Base-by-base conservation (phyloP, 2,888 invertebrate species). In the Cataglyphis rosenhaueri region DNA sequence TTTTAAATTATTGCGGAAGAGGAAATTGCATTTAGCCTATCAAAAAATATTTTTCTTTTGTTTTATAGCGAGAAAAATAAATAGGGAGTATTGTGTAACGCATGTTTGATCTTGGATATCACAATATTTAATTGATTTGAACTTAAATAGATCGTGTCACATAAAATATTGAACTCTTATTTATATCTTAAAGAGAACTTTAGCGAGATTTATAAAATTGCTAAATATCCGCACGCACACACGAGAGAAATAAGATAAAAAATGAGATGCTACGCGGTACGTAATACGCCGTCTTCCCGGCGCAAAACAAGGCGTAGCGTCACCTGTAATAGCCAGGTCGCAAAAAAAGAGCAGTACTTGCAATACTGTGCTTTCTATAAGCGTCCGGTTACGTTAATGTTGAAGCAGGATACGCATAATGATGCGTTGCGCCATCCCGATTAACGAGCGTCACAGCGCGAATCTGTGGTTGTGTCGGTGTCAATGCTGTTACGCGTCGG, bases 371-470 rank as follows among this genome's bases (percentile, higher is more conserved):
- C 29, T 55, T 29, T 55, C 70, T 52, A 35, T 35, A 25, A 25
- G 52, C 38, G 68, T 75, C 25, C n/a, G 38, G 55, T 76, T 76
- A 76, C 70, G 76, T 76, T 76, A 76, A 76, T 21, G 55, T 70
- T 29, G 29, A 35, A 68, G 55, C 76, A 70, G 71, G 76, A 70
- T 68, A 55, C 76, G 68, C 52, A 76, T 76, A 76, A 76, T 76
- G 76, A 76, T 70, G 76, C 70, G 70, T 68, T 76, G 55, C 76
- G 41, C 55, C 76, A 41, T 55, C 55, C 41, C 15, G 76, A 76
- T 76, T 76, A 76, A 76, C 76, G 70, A 55, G 70, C 68, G 76
- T 68, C 76, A 76, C 70, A 29, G 76, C 71, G 76, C 76, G 70
- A 76, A 57, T 38, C 35, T 38, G 76, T 75, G 15, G 5, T 68